phyloP scores from a whole-genome alignment of 2,113 vertebrate species.

The Romanogobio albipinnatus region DNA sequence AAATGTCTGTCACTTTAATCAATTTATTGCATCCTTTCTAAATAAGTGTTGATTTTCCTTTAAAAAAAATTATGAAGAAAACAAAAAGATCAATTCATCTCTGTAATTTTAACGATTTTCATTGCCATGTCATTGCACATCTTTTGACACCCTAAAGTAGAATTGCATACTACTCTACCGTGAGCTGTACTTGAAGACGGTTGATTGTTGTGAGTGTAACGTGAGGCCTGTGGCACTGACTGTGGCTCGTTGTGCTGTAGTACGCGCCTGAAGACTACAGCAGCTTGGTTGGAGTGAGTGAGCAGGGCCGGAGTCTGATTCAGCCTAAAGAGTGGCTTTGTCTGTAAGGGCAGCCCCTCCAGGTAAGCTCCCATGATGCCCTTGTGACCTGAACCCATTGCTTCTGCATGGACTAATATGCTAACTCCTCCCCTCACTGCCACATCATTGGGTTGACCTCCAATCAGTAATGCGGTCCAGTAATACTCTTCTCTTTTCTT shows the following conservation, averaged over 20 bases:
- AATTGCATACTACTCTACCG: not conserved
- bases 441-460: slow-evolving; percentile 21
- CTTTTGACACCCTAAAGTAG: not conserved
- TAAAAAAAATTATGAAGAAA: too few species aligned
- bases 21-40: not conserved
- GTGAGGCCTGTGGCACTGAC: slow-evolving; percentile 66
- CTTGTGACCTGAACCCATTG: slow-evolving; percentile 33
- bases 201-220: slow-evolving; percentile 58
- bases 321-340: slow-evolving; percentile 99
- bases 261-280: slow-evolving; percentile 94
- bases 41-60: too few species aligned
- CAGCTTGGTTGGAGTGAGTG: slow-evolving; percentile 90
- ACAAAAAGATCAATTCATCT: too few species aligned
- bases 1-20: not conserved
- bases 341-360: slow-evolving; percentile 83
- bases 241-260: slow-evolving; percentile 83
- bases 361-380: slow-evolving; percentile 78
- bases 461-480: not conserved
- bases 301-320: slow-evolving; percentile 92
- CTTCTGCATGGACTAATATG: slow-evolving; percentile 50
- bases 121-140: not conserved
- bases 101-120: too few species aligned
- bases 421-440: slow-evolving; percentile 11
- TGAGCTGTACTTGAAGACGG: not conserved
- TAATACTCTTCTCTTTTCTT: not conserved